These are phyloP conservation scores for Pachypeltis micranthus DNA, from an alignment of 1,140 invertebrate genomes.

Conservation along the genomic window DNA sequence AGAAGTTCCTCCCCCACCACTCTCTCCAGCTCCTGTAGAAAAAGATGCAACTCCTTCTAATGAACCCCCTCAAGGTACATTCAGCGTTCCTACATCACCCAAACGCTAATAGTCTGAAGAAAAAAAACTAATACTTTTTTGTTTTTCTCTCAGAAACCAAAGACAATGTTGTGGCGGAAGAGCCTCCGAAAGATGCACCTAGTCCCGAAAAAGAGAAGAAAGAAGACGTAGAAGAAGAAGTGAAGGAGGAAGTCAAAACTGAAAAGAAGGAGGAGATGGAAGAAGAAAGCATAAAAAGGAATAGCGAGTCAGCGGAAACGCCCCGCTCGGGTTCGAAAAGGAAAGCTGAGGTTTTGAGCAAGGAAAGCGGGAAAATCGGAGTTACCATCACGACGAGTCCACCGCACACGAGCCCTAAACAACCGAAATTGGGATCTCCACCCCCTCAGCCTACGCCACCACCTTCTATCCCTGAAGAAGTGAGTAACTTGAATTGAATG, in stretches of 20 bases:
- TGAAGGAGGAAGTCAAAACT: constrained; percentile 7
- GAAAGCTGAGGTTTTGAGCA: constrained; percentile 69
- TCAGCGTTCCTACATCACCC: neutral
- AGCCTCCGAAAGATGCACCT: constrained; percentile 5
- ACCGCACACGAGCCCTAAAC: constrained; percentile 42
- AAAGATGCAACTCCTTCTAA: neutral
- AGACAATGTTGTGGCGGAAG: neutral
- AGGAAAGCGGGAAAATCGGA: constrained; percentile 74
- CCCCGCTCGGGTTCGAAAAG: constrained; percentile 54
- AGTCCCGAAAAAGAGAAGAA: neutral
- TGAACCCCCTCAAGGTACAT: neutral
- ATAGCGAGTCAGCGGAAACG: neutral
- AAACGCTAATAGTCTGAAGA: neutral
- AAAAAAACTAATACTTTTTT: neutral
- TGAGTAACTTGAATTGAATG: no score
- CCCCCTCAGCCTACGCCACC: neutral
- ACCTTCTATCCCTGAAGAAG: neutral
- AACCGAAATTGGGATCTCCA: constrained; percentile 32
- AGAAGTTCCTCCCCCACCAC: neutral
- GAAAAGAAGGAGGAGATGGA: constrained; percentile 12
- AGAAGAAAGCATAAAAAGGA: neutral
- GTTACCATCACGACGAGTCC: constrained; percentile 72
- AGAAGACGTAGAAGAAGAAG: constrained; percentile 10
- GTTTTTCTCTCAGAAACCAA: neutral
- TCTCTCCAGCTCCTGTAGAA: no score